Evolutionary conservation across 2,888 invertebrate genomes (phyloP).

Genomic region (Pandemis heparana): DNA sequence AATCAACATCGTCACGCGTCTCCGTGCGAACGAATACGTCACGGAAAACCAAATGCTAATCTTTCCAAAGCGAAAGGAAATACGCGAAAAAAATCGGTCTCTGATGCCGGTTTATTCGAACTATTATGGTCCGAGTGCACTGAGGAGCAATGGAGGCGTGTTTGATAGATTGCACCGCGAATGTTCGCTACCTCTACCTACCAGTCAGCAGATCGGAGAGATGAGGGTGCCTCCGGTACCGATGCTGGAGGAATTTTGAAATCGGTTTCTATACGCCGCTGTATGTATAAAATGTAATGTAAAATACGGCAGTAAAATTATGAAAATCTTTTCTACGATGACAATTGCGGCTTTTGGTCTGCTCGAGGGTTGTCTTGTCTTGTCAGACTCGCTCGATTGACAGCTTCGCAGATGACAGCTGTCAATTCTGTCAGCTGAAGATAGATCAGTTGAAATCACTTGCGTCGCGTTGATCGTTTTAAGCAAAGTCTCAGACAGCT

Average conservation of each 20-base stretch:
- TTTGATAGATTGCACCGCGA: slow-evolving; percentile 3
- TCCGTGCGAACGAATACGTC: too few species aligned
- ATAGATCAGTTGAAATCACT: neutral
- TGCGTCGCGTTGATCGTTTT: neutral
- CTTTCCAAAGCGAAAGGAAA: too few species aligned
- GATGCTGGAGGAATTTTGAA: slow-evolving; percentile 79
- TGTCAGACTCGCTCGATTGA: slow-evolving; percentile 87
- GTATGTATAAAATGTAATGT: slow-evolving; percentile 29
- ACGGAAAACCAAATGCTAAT: too few species aligned
- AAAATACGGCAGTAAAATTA: slow-evolving; percentile 16
- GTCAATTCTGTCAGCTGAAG: slow-evolving; percentile 37
- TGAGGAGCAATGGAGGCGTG: slow-evolving; percentile 27
- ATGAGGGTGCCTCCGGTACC: slow-evolving; percentile 64
- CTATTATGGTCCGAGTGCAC: slow-evolving; percentile 11
- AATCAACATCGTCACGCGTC: too few species aligned
- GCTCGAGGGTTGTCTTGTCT: neutral
- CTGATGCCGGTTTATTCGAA: neutral
- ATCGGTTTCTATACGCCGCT: slow-evolving; percentile 41
- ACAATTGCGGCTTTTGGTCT: slow-evolving; percentile 25
- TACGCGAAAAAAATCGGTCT: neutral
- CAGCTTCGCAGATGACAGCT: slow-evolving; percentile 79
- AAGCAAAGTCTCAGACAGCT: slow-evolving; percentile 1
- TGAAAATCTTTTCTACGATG: slow-evolving; percentile 23
- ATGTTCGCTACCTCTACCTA: slow-evolving; percentile 48
- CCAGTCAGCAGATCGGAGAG: slow-evolving; percentile 76